Percentiles rank a stretch among this genome's conserved stretches.
phyloP scores from a whole-genome alignment of 2,113 vertebrate genomes.

The Theropithecus gelada region DNA sequence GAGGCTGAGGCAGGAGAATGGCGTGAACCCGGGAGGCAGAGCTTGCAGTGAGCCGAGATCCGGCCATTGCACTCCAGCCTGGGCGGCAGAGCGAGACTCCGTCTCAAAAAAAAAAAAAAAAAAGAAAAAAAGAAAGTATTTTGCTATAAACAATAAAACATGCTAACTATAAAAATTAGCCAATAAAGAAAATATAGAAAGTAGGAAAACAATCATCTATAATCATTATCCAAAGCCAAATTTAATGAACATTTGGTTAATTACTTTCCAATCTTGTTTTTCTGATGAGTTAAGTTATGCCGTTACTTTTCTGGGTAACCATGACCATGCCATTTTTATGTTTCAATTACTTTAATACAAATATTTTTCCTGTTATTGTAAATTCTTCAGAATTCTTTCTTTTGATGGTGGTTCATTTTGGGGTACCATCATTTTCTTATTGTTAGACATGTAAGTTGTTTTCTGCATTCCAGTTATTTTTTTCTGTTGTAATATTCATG shows the following conservation, averaged over 20 bases:
- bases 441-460: background rate
- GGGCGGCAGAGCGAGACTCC: no score
- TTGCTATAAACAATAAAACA: background rate
- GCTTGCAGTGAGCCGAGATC: no score
- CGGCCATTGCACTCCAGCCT: no score
- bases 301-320: conserved; percentile 9
- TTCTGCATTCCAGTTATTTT: background rate
- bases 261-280: background rate
- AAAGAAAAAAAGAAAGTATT: no score
- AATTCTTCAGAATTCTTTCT: background rate
- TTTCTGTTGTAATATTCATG: background rate
- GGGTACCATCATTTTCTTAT: background rate
- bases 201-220: background rate
- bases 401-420: background rate
- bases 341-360: background rate
- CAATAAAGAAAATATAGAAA: background rate
- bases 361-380: background rate
- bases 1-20: no score
- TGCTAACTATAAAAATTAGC: background rate
- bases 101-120: no score
- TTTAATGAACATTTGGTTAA: background rate
- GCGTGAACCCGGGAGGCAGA: no score
- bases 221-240: background rate
- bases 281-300: background rate
- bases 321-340: background rate